phyloP scores from a whole-genome alignment of 2,797 vertebrate genomes.

The Hirundo rustica region DNA sequence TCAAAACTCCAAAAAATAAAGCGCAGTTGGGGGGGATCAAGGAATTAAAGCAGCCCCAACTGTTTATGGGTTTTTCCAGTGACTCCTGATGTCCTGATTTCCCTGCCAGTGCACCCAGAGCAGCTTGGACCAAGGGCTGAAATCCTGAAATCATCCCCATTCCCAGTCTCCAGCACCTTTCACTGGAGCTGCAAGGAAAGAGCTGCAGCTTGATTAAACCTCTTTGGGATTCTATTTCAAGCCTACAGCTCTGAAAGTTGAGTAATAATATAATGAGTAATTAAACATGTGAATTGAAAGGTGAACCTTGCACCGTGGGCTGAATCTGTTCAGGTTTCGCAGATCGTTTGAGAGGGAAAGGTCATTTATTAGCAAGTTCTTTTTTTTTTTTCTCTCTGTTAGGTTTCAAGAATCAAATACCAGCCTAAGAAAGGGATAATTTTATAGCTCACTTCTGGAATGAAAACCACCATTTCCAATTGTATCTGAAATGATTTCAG shows the following conservation, averaged over 20 bases:
- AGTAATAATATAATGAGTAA: conserved; percentile 3
- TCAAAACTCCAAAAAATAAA: neutral
- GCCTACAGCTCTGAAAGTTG: neutral
- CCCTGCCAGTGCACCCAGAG: neutral
- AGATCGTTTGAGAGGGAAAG: neutral
- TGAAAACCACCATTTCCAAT: neutral
- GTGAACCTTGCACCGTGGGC: neutral
- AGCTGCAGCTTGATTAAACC: neutral
- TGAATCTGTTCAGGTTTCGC: neutral
- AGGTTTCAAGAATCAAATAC: neutral
- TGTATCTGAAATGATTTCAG: neutral
- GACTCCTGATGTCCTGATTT: neutral
- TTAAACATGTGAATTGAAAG: conserved; percentile 32
- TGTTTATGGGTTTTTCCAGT: neutral
- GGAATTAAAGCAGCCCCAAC: neutral
- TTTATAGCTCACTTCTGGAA: neutral
- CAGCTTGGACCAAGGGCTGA: neutral
- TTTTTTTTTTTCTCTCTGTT: neutral
- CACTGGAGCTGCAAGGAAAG: neutral
- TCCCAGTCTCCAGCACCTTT: neutral
- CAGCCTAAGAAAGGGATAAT: neutral
- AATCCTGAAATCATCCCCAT: neutral
- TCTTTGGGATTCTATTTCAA: neutral
- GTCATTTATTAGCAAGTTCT: neutral
- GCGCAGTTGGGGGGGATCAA: neutral